These are phyloP conservation scores for Elymnias hypermnestra DNA, from an alignment of 1,140 invertebrate species.

Conservation along the genomic window DNA sequence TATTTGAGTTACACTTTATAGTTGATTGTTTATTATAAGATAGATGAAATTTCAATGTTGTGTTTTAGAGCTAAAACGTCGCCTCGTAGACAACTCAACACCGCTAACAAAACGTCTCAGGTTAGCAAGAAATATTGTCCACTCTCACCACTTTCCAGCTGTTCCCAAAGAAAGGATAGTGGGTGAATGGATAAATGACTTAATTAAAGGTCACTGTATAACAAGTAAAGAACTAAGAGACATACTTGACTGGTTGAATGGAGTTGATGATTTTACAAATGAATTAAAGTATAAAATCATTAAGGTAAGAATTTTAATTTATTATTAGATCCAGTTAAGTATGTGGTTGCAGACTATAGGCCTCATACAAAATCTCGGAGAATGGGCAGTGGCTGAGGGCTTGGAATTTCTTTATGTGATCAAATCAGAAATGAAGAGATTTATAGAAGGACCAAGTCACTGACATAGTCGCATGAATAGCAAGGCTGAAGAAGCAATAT, in stretches of 20 bases:
- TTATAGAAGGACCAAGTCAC: too few relatives aligned
- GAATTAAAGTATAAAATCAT: conserved; percentile 56
- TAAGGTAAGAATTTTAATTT: conserved; percentile 45
- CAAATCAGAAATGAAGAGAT: too few relatives aligned
- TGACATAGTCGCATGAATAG: too few relatives aligned
- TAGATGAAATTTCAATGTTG: too few relatives aligned
- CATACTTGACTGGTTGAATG: conserved; percentile 46
- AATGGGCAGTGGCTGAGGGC: too few relatives aligned
- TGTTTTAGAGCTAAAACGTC: conserved; percentile 65
- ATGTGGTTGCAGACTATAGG: too few relatives aligned
- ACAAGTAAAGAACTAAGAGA: conserved; percentile 40
- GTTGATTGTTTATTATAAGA: too few relatives aligned
- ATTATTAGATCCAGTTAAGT: too few relatives aligned
- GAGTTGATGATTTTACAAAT: conserved; percentile 43
- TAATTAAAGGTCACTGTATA: conserved; percentile 38
- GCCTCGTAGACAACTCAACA: conserved; percentile 41
- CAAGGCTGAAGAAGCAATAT: too few relatives aligned
- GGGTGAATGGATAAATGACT: conserved; percentile 46
- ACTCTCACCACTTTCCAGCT: conserved; percentile 53
- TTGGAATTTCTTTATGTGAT: background rate
- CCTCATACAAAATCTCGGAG: too few relatives aligned
- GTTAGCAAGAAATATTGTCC: conserved; percentile 54
- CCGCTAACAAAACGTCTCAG: conserved; percentile 51
- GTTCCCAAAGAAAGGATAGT: conserved; percentile 55
- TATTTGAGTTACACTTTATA: too few relatives aligned